phyloP scores from a whole-genome alignment of 1,140 invertebrate species.

The Diuraphis noxia region DNA sequence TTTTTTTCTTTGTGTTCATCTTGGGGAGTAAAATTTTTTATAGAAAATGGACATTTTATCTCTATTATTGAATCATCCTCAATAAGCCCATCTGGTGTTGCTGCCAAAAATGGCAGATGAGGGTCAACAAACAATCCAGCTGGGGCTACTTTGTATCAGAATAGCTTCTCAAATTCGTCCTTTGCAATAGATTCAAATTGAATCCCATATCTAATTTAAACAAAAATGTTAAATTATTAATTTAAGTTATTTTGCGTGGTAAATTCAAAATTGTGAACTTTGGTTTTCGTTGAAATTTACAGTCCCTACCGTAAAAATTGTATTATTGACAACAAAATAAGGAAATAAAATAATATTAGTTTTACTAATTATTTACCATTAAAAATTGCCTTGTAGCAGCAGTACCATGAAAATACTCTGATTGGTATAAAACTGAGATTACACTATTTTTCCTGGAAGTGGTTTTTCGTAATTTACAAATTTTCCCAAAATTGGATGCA shows the following conservation, averaged over 20 bases:
- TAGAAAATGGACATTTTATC: neutral
- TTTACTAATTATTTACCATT: neutral
- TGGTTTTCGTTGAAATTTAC: too few species aligned
- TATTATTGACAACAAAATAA: neutral
- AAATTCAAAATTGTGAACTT: too few species aligned
- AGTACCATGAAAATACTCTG: neutral
- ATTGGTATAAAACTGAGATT: neutral
- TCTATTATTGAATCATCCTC: neutral
- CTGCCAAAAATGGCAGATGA: neutral
- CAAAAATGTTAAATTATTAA: too few species aligned
- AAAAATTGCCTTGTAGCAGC: neutral
- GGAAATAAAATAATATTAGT: neutral
- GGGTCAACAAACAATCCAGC: neutral
- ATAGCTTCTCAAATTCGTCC: neutral
- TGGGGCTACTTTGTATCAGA: neutral
- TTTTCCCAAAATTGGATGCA: neutral
- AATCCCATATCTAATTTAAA: neutral
- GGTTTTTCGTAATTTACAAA: neutral
- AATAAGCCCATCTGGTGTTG: neutral
- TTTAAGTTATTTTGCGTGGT: too few species aligned
- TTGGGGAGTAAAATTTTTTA: neutral
- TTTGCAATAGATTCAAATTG: constrained; percentile 5
- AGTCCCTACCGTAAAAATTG: too few species aligned
- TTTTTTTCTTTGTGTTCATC: neutral
- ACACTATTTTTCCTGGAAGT: neutral